Conservation (phyloP, 92 coral and sea anemone genomes). For the Phymanthus crucifer region DNA sequence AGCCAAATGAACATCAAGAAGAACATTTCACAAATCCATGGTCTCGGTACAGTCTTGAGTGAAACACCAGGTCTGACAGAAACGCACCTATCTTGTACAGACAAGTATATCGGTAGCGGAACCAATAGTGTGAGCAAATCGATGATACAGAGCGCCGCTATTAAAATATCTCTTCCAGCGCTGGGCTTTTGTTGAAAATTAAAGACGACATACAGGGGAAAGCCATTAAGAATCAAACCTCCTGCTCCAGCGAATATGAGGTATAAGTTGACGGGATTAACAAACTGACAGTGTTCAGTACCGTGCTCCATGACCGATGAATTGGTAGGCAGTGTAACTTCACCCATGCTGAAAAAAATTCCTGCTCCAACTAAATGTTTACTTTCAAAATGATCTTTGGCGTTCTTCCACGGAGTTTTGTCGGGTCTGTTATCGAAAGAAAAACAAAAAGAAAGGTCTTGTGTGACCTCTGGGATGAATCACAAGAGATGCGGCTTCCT, state of each 20-base stretch:
- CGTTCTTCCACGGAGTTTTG: slow-evolving; percentile 15
- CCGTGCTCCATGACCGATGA: slow-evolving; percentile 16
- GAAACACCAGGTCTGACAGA: background rate
- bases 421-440: slow-evolving; percentile 23
- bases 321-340: background rate
- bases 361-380: slow-evolving; percentile 25
- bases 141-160: slow-evolving; percentile 61
- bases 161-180: slow-evolving; percentile 64
- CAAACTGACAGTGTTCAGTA: slow-evolving; percentile 26
- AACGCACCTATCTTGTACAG: slow-evolving; percentile 42
- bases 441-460: slow-evolving; percentile 35
- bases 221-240: slow-evolving; percentile 57
- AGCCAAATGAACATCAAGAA: slow-evolving; percentile 77
- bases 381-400: slow-evolving; percentile 32
- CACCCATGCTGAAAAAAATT: slow-evolving; percentile 5
- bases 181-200: slow-evolving; percentile 53
- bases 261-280: slow-evolving; percentile 59
- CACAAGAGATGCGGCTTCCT: slow-evolving; percentile 27
- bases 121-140: slow-evolving; percentile 63
- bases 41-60: slow-evolving; percentile 32
- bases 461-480: slow-evolving; percentile 14
- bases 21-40: slow-evolving; percentile 83
- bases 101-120: slow-evolving; percentile 69
- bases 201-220: slow-evolving; percentile 71
- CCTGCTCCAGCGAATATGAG: slow-evolving; percentile 49